Percentiles rank a stretch among this genome's conserved stretches.
These are phyloP conservation scores for Catalaphyllia jardinei DNA, from an alignment of 64 coral and sea anemone genomes.

Conservation along the genomic window DNA sequence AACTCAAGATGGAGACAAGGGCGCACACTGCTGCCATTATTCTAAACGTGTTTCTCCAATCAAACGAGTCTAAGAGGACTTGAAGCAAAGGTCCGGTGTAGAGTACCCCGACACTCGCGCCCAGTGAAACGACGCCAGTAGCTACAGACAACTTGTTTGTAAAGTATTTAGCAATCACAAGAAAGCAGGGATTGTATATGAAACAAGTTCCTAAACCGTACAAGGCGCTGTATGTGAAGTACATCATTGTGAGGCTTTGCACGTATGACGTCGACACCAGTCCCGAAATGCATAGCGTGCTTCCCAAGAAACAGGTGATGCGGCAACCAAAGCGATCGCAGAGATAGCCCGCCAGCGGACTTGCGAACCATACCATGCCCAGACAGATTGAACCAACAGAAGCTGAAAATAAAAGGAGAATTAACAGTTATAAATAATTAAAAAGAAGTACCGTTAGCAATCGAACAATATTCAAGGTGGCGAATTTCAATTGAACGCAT, in stretches of 20 bases:
- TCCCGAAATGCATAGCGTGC: background rate
- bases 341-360: conserved; percentile 19
- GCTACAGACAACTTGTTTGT: conserved; percentile 27
- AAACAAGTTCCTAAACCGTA: conserved; percentile 27
- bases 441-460: background rate
- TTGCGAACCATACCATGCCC: background rate
- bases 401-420: conserved; percentile 1
- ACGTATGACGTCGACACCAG: conserved; percentile 23
- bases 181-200: background rate
- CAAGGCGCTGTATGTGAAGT: conserved; percentile 14
- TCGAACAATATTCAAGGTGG: background rate
- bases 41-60: conserved; percentile 27
- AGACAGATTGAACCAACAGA: conserved; percentile 23
- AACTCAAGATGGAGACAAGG: background rate
- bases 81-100: conserved; percentile 26
- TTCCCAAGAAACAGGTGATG: background rate
- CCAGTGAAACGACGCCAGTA: conserved; percentile 18
- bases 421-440: background rate
- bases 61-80: conserved; percentile 30
- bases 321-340: conserved; percentile 33
- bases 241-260: conserved; percentile 20
- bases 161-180: conserved; percentile 50
- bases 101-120: conserved; percentile 30
- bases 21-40: conserved; percentile 1
- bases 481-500: background rate